These are phyloP conservation scores for Ornithoptera priamus DNA, from an alignment of 2,888 invertebrate species.

Conservation along the genomic window DNA sequence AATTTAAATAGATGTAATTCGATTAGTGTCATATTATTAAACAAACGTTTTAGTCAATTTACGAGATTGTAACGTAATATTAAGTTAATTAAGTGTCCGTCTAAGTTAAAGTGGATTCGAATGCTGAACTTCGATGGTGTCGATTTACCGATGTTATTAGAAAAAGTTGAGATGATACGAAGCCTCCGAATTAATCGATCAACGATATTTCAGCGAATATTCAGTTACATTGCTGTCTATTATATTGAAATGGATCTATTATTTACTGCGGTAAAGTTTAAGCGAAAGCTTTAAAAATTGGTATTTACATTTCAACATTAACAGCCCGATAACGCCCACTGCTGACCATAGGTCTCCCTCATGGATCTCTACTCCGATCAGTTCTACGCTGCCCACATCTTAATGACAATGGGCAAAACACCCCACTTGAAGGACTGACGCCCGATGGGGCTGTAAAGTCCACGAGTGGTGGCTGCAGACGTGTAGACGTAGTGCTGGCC, in stretches of 20 bases:
- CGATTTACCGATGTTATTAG: slow-evolving; percentile 36
- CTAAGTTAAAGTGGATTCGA: slow-evolving; percentile 34
- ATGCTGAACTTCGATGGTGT: slow-evolving; percentile 35
- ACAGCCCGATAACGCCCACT: too few relatives aligned
- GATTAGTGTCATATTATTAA: slow-evolving; percentile 12
- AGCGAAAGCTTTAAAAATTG: background rate
- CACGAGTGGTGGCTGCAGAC: too few relatives aligned
- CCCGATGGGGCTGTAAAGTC: too few relatives aligned
- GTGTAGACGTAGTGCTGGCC: too few relatives aligned
- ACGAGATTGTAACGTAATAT: slow-evolving; percentile 38
- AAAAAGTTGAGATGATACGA: slow-evolving; percentile 35
- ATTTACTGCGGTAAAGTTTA: background rate
- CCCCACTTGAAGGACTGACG: too few relatives aligned
- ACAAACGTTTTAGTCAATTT: slow-evolving; percentile 32
- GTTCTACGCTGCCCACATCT: too few relatives aligned
- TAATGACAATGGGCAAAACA: too few relatives aligned
- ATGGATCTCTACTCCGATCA: too few relatives aligned
- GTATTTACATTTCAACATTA: background rate
- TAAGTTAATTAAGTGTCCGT: slow-evolving; percentile 38
- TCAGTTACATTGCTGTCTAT: slow-evolving; percentile 17
- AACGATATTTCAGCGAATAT: slow-evolving; percentile 17
- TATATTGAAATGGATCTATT: slow-evolving; percentile 1
- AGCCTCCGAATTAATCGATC: slow-evolving; percentile 25
- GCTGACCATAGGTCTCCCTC: too few relatives aligned
- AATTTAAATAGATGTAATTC: background rate